Conservation (phyloP, 2,888 invertebrate genomes). For the Salticus scenicus region DNA sequence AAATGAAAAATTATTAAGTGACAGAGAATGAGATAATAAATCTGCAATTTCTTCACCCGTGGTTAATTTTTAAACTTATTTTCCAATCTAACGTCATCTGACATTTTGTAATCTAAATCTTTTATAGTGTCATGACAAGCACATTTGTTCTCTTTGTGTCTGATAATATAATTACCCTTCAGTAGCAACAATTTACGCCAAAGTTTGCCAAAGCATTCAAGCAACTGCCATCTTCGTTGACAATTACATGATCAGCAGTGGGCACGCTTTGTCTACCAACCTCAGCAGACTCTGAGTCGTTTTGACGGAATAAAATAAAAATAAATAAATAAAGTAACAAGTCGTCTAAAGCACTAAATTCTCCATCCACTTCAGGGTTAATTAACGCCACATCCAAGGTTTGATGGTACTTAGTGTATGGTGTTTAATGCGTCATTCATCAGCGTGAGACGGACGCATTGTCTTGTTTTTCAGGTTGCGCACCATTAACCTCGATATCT, state of each 20-base stretch:
- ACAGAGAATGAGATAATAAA: no score
- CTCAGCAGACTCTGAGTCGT: neutral
- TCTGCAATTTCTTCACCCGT: neutral
- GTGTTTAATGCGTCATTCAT: constrained; percentile 8
- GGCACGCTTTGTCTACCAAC: constrained; percentile 9
- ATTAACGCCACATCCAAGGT: constrained; percentile 3
- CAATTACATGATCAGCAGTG: neutral
- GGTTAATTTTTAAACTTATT: neutral
- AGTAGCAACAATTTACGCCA: neutral
- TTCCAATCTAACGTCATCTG: neutral
- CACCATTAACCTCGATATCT: constrained; percentile 9
- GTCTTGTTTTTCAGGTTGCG: constrained; percentile 16
- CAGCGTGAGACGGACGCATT: neutral
- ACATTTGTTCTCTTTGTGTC: neutral
- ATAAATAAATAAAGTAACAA: no score
- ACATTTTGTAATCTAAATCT: neutral
- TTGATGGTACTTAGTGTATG: neutral
- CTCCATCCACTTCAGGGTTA: neutral
- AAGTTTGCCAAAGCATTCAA: neutral
- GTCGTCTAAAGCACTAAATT: neutral
- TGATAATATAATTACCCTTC: constrained; percentile 3
- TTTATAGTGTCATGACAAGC: neutral
- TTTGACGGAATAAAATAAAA: neutral
- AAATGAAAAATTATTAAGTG: no score
- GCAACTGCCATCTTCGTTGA: neutral